Base-by-base conservation (phyloP, 2,888 invertebrate genomes). In the Corbicula japonica region DNA sequence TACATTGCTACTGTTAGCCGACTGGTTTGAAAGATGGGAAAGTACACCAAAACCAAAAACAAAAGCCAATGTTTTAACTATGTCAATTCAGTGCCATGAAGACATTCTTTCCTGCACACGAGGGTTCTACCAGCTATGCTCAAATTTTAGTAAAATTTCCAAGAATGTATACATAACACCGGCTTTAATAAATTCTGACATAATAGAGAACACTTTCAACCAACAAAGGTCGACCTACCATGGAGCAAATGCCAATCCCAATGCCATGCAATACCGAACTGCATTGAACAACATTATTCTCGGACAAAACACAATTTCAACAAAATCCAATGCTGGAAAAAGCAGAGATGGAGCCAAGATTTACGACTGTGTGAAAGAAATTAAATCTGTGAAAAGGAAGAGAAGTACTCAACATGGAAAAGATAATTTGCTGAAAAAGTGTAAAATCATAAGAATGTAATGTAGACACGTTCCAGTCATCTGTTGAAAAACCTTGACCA, bases 21-120 rank as follows among this genome's bases (percentile, higher is more conserved):
- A 60, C 0, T 79, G 74, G 70, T 79, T 79, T 54, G 21, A 41
- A 32, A 23, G 5, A 6, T 74, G 71, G 61, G 41, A 58, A 65
- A 46, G 0, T 1, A 10, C 4, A 5, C 28, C 32, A 46, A 46
- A 32, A 63, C 12, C 30, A n/a, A 35, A 23, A 48, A 35, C 23
- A 70, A 34, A n/a, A 23, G 12, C 34, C 61, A 32, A 54, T 75
- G 58, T 75, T 68, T 30, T 21, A 34, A 15, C 68, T 68, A 34
- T 75, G n/a, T n/a, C n/a, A n/a, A n/a, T n/a, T n/a, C n/a, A n/a
- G n/a, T n/a, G n/a, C n/a, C n/a, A n/a, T n/a, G 75, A 35, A 35
- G 60, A 73, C 38, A 48, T 73, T 6, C 65, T 58, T 28, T 54
- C 58, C 10, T 66, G 65, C 21, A 5, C 46, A 15, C 18, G 54